Conservation (phyloP, 2,888 invertebrate species). For the Alviniconcha strummeri region DNA sequence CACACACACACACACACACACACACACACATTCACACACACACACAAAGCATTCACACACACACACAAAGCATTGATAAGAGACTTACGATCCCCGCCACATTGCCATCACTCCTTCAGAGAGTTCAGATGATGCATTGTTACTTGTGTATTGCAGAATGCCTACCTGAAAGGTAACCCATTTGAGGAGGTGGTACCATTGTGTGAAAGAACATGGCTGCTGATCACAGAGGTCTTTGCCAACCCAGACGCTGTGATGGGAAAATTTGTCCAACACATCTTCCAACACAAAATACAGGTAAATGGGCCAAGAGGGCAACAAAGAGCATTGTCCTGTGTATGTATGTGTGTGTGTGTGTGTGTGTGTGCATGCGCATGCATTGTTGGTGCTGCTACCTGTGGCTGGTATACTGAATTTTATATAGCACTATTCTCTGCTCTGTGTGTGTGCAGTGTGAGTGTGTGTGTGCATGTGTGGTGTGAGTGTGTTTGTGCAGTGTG, state of each 20-base stretch:
- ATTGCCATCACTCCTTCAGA: too few species aligned
- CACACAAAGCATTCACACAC: too few species aligned
- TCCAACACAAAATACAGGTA: slow-evolving; percentile 84
- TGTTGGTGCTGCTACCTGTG: too few species aligned
- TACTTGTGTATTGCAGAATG: slow-evolving; percentile 79
- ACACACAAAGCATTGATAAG: too few species aligned
- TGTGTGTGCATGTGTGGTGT: background rate
- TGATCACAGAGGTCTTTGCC: slow-evolving; percentile 86
- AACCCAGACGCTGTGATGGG: slow-evolving; percentile 98
- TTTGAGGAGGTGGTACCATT: slow-evolving; percentile 92
- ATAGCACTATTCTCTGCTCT: background rate
- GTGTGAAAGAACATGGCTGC: slow-evolving; percentile 88
- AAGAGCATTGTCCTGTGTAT: background rate
- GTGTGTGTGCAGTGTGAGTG: background rate
- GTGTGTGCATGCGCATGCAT: background rate
- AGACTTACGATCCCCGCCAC: too few species aligned
- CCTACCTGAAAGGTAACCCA: slow-evolving; percentile 90
- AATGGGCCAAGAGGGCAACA: background rate
- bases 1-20: too few species aligned
- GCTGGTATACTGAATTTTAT: too few species aligned
- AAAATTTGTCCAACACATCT: slow-evolving; percentile 96
- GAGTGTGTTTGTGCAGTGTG: background rate
- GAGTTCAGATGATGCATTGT: too few species aligned
- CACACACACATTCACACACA: too few species aligned
- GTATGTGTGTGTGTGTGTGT: background rate